Percentiles rank a stretch among this genome's conserved stretches.
Conservation (phyloP, 2,888 invertebrate species). For the Dioctria linearis region DNA sequence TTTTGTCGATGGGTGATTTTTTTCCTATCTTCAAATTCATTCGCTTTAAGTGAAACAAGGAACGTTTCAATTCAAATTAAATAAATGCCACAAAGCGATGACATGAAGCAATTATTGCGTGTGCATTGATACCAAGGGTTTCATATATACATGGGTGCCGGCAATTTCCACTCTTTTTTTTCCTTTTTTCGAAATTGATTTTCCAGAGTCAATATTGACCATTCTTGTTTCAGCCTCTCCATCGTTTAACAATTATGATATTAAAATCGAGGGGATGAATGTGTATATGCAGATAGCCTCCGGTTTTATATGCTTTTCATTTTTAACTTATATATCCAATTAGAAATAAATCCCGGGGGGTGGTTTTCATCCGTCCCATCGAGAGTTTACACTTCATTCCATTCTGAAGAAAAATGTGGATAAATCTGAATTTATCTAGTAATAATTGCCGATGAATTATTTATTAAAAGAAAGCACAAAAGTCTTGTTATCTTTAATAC, state of each 20-base stretch:
- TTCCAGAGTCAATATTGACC: slow-evolving; percentile 48
- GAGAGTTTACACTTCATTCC: too few species aligned
- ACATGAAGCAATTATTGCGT: slow-evolving; percentile 36
- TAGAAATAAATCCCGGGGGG: slow-evolving; percentile 17
- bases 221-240: slow-evolving; percentile 32
- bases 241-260: slow-evolving; percentile 24
- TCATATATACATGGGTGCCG: neutral
- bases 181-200: slow-evolving; percentile 35
- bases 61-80: slow-evolving; percentile 9
- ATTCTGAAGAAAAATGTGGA: too few species aligned
- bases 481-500: too few species aligned
- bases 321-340: slow-evolving; percentile 5
- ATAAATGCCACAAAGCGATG: slow-evolving; percentile 34
- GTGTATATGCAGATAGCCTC: slow-evolving; percentile 2
- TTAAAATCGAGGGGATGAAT: slow-evolving; percentile 39
- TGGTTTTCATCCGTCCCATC: too few species aligned
- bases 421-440: too few species aligned
- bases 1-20: too few species aligned
- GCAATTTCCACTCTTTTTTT: slow-evolving; percentile 18
- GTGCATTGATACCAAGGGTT: neutral
- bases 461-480: too few species aligned
- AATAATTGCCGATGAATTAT: too few species aligned
- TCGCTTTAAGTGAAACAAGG: slow-evolving; percentile 17
- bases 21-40: neutral
- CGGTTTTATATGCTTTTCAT: neutral